phyloP scores from a whole-genome alignment of 1,140 invertebrate species.

The Apis florea region DNA sequence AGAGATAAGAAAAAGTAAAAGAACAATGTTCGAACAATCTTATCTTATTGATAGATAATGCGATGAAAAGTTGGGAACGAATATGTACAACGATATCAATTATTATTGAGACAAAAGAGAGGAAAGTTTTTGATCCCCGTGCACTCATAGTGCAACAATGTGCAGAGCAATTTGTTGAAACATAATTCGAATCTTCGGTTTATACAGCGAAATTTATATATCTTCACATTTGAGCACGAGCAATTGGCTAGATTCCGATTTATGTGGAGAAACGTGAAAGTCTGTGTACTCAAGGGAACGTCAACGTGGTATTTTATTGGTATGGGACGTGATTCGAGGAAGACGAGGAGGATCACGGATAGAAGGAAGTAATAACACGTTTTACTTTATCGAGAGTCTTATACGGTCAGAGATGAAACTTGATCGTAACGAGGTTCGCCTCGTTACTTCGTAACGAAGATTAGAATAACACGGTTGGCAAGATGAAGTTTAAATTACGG shows the following conservation, averaged over 20 bases:
- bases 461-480: background rate
- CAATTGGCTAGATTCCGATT: slow-evolving; percentile 23
- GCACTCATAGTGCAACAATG: too few relatives aligned
- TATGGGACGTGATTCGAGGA: slow-evolving; percentile 43
- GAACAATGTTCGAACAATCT: too few relatives aligned
- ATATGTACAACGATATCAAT: too few relatives aligned
- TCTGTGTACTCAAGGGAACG: slow-evolving; percentile 30
- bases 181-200: background rate
- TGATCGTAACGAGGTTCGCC: background rate
- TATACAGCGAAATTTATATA: background rate
- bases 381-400: background rate
- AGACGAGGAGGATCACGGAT: slow-evolving; percentile 43
- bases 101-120: too few relatives aligned
- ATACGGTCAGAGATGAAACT: background rate
- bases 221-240: background rate
- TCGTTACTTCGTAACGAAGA: background rate
- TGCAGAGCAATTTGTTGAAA: too few relatives aligned
- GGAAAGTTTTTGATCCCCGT: too few relatives aligned
- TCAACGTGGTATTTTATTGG: slow-evolving; percentile 20
- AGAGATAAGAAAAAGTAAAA: too few relatives aligned
- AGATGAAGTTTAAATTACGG: background rate
- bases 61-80: too few relatives aligned
- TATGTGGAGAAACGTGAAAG: slow-evolving; percentile 38
- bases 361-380: background rate
- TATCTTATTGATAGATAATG: too few relatives aligned